Percentiles rank a stretch among this genome's conserved stretches.
phyloP scores from a whole-genome alignment of 2,888 invertebrate genomes.

The Hirtodrosophila alboralis region DNA sequence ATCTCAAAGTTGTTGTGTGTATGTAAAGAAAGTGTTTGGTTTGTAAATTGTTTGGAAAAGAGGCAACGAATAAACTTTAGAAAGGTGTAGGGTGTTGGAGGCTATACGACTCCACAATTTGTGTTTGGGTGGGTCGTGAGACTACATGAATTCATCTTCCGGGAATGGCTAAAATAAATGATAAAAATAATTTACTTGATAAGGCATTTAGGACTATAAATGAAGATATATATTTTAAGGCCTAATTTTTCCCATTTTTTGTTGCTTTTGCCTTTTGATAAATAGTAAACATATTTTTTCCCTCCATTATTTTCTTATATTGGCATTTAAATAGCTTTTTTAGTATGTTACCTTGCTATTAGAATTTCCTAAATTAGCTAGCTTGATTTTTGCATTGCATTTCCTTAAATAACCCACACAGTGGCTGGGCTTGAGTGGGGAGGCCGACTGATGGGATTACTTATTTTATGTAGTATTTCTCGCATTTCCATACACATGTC shows the following conservation, averaged over 20 bases:
- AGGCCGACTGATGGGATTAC: constrained; percentile 27
- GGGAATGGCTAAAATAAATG: constrained; percentile 5
- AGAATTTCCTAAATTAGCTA: constrained; percentile 1
- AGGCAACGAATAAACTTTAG: constrained; percentile 25
- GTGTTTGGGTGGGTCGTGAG: constrained; percentile 58
- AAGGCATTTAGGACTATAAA: no score
- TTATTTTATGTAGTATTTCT: constrained; percentile 26
- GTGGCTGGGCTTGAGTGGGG: constrained; percentile 16
- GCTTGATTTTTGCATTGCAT: constrained; percentile 19
- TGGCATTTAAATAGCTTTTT: neutral
- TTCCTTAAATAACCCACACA: constrained; percentile 45
- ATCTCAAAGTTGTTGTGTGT: constrained; percentile 21
- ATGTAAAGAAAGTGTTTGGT: constrained; percentile 60
- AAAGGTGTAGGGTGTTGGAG: constrained; percentile 45
- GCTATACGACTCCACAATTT: constrained; percentile 46
- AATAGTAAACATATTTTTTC: no score
- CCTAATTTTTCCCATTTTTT: no score
- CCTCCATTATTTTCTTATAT: no score
- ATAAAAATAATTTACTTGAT: neutral
- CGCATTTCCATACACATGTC: constrained; percentile 32
- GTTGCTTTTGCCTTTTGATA: no score
- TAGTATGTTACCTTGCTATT: neutral
- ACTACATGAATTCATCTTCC: constrained; percentile 22
- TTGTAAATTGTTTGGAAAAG: constrained; percentile 17
- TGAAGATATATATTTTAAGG: no score